phyloP scores from a whole-genome alignment of 2,888 invertebrate species.

The Cheilosia impressa region DNA sequence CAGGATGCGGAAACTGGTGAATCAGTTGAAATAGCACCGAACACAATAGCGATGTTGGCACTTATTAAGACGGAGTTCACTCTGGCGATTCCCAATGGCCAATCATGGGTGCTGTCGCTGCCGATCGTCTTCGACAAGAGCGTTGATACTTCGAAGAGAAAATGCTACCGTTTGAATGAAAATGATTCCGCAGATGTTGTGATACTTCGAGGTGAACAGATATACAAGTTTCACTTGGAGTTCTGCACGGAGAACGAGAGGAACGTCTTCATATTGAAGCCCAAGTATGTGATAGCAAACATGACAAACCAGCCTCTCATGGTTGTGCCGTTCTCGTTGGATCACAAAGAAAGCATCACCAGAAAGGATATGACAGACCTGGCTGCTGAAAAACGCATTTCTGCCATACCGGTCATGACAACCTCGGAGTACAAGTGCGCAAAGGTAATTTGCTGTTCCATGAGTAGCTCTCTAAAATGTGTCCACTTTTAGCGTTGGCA shows the following conservation, averaged over 20 bases:
- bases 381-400: slow-evolving; percentile 53
- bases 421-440: slow-evolving; percentile 76
- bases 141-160: slow-evolving; percentile 46
- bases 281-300: slow-evolving; percentile 81
- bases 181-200: slow-evolving; percentile 79
- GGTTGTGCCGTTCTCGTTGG: slow-evolving; percentile 80
- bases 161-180: slow-evolving; percentile 77
- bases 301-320: slow-evolving; percentile 78
- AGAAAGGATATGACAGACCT: slow-evolving; percentile 76
- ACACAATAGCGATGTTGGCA: slow-evolving; percentile 80
- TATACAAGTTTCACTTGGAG: slow-evolving; percentile 79
- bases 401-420: slow-evolving; percentile 60
- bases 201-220: slow-evolving; percentile 77
- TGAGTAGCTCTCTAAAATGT: neutral
- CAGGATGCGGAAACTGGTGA: slow-evolving; percentile 75
- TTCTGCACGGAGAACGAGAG: slow-evolving; percentile 79
- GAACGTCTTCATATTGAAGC: slow-evolving; percentile 79
- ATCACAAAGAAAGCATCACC: slow-evolving; percentile 79
- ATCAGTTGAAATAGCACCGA: slow-evolving; percentile 77
- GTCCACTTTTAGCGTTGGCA: slow-evolving; percentile 78
- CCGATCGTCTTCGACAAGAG: slow-evolving; percentile 78
- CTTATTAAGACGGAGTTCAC: slow-evolving; percentile 77
- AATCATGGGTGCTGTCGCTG: slow-evolving; percentile 79
- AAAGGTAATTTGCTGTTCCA: neutral
- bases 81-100: slow-evolving; percentile 76